Base-by-base conservation (phyloP, 2,113 vertebrate species). In the Poeciliopsis prolifica region DNA sequence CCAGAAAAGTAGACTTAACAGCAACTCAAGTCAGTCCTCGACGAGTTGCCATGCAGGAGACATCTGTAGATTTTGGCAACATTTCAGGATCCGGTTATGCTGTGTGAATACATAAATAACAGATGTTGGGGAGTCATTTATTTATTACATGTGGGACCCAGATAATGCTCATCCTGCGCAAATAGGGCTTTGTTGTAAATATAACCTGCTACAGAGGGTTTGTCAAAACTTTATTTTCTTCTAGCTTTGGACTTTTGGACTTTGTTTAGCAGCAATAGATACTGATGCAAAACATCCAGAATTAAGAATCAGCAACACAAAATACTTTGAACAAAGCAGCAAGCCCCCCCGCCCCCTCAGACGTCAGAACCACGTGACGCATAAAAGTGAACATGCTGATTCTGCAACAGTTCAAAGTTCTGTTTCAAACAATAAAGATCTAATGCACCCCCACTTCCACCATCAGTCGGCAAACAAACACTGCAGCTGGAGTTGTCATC, bases 401-500 rank as follows among this genome's bases (percentile, higher is more conserved):
- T 28, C 61, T 28, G 35, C 24, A n/a, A 65, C 17, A 15, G 4
- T 67, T 72, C 51, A 70, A 70, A 79, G 65, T 65, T 48, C 44
- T 54, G 17, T 66, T 15, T 14, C 61, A 73, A 67, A 79, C 66
- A 48, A n/a, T 35, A 29, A 26, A 42, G 3, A 37, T 37, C 33
- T 9, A 12, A n/a, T 13, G 5, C 19, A 28, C 31, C 30, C n/a
- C 19, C 63, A 61, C 26, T 60, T 13, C 35, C 5, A 22, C 15
- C 15, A 60, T 64, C 54, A 68, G 70, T 78, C 69, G 51, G 29
- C 70, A 31, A 12, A 54, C 42, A 30, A 37, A 3, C 15, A 73
- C 35, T 29, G 48, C 72, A 65, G 68, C 61, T 67, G 61, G 73
- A 80, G 76, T 75, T 73, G 74, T 77, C 85, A 80, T 90, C 80